These are phyloP conservation scores for Lycophotia porphyrea DNA, from an alignment of 2,888 invertebrate species.

Conservation along the genomic window DNA sequence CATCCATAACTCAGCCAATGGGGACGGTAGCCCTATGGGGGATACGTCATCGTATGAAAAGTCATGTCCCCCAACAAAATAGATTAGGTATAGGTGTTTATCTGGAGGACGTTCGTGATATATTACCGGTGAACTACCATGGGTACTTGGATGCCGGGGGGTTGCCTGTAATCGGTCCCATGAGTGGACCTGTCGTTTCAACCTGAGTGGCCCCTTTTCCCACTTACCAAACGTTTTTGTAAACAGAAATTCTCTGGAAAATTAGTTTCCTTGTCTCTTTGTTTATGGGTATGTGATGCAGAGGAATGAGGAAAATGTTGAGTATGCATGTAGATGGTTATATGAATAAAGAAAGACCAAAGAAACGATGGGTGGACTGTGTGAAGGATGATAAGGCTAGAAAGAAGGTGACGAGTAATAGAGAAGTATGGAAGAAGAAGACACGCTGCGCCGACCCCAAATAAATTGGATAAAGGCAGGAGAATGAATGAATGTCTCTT, in stretches of 20 bases:
- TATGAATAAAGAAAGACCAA: too few relatives aligned
- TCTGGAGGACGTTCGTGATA: constrained; percentile 60
- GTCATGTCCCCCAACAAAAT: constrained; percentile 63
- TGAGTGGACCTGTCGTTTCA: constrained; percentile 69
- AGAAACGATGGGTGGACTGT: too few relatives aligned
- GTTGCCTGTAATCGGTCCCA: constrained; percentile 69
- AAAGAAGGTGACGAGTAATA: too few relatives aligned
- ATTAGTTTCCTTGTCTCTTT: constrained; percentile 55
- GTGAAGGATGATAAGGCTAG: too few relatives aligned
- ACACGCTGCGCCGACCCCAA: too few relatives aligned
- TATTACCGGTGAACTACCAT: constrained; percentile 62
- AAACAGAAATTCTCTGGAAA: constrained; percentile 52
- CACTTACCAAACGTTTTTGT: constrained; percentile 52
- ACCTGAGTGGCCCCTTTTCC: constrained; percentile 59
- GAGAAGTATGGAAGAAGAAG: too few relatives aligned
- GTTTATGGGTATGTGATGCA: not conserved
- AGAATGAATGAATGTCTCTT: not conserved
- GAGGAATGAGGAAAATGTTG: too few relatives aligned
- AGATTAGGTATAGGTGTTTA: constrained; percentile 66
- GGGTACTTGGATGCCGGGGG: constrained; percentile 47
- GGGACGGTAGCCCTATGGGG: constrained; percentile 48
- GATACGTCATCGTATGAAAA: constrained; percentile 57
- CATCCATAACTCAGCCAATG: constrained; percentile 55
- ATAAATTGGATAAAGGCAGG: too few relatives aligned
- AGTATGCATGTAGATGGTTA: too few relatives aligned